Base-by-base conservation (phyloP, 2,797 vertebrate genomes). In the Okamejei kenojei region DNA sequence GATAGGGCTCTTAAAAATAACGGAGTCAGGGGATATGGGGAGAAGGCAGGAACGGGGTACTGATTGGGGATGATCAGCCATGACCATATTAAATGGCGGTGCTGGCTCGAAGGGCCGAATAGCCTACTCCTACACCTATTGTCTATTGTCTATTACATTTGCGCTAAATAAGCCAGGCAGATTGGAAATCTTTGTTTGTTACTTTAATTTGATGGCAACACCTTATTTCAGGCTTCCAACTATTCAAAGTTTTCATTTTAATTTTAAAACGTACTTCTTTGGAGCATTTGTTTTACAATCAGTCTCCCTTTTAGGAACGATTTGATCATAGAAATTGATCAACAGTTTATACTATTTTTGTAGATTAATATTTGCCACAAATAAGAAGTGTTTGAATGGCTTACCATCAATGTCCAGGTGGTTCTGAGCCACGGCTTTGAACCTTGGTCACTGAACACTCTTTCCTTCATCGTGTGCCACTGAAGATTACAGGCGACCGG, bases 141-240 rank as follows among this genome's bases (percentile, higher is more conserved):
- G 38, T 45, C 38, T 45, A 45, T 45, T 45, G 38, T 45, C 38
- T 45, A 2, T 45, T 45, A 73, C 17, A 21, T 73, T 35, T 35
- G n/a, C 21, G 68, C 35, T 65, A 68, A n/a, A 63, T 65, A 88
- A 32, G 29, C 26, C 2, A 32, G 61, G 15, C n/a, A n/a, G 29
- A 86, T 88, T 35, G 63, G 61, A 88, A 32, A 88, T 68, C 65
- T 63, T 78, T 78, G n/a, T 88, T 68, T 35, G 84, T 88, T 68
- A 8, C 84, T 88, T 88, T 88, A 68, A 6, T 88, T 88, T 68
- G 84, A 21, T 68, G 7, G 84, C 3, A 21, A 63, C 61, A 88
- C 65, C 35, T 88, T 88, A 32, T 88, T 88, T 10, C 0, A 8
- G n/a, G 15, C 84, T 88, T 35, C 61, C 26, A 61, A 26, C 58